Conservation (phyloP, 2,113 vertebrate genomes). For the Pelodiscus sinensis region DNA sequence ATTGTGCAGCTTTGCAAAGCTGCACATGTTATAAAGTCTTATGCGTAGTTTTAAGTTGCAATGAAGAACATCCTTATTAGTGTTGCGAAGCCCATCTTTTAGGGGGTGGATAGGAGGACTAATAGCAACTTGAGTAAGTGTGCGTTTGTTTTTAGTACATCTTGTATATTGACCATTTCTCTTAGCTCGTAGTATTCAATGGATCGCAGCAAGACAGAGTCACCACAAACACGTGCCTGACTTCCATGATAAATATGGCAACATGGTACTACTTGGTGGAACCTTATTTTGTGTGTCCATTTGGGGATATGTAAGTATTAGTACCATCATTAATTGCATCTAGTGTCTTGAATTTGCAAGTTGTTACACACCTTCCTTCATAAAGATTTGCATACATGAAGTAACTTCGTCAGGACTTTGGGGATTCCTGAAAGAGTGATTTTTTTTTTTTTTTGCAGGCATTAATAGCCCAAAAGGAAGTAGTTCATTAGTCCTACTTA, state of each 20-base stretch:
- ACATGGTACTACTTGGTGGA: conserved; percentile 74
- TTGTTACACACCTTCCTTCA: rapidly evolving
- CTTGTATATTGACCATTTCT: neutral
- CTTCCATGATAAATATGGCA: conserved; percentile 83
- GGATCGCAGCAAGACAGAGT: conserved; percentile 60
- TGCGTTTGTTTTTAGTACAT: neutral
- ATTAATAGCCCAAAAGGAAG: neutral
- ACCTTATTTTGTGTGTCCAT: conserved; percentile 33
- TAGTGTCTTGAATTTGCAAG: neutral
- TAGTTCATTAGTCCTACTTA: neutral
- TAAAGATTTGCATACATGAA: neutral
- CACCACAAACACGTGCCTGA: conserved; percentile 69
- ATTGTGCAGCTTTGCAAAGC: neutral
- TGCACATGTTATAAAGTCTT: neutral
- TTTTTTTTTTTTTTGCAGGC: neutral
- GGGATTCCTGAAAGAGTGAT: rapidly evolving
- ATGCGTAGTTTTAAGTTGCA: neutral
- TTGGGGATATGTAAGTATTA: conserved; percentile 82
- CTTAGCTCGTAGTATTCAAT: conserved; percentile 74
- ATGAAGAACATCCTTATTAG: neutral
- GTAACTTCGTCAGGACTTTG: neutral
- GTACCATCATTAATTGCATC: rapidly evolving
- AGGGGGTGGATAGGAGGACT: neutral
- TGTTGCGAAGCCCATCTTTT: neutral
- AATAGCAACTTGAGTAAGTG: rapidly evolving